Evolutionary conservation across 2,888 invertebrate genomes (phyloP).

Genomic region (Nebria salina): DNA sequence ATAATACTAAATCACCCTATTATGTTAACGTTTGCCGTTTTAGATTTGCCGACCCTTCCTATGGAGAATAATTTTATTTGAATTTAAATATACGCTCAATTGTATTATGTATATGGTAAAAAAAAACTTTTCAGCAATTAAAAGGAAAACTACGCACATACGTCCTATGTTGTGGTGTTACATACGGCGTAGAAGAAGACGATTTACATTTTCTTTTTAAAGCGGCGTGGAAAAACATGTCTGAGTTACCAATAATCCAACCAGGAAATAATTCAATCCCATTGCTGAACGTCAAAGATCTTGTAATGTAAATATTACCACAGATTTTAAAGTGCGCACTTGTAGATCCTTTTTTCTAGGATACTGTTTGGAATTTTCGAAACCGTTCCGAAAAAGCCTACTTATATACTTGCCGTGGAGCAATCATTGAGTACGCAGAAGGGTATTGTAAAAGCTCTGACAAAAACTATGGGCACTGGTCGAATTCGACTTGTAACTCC

Average conservation of each 20-base stretch:
- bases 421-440: slow-evolving; percentile 66
- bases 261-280: slow-evolving; percentile 71
- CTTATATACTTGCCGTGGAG: slow-evolving; percentile 73
- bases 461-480: slow-evolving; percentile 66
- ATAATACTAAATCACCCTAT: not conserved
- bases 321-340: not conserved
- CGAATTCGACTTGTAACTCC: slow-evolving; percentile 66
- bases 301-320: slow-evolving; percentile 62
- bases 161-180: slow-evolving; percentile 70
- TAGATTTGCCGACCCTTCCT: not conserved
- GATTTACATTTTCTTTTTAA: slow-evolving; percentile 73
- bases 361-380: slow-evolving; percentile 57
- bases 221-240: slow-evolving; percentile 72
- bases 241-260: slow-evolving; percentile 68
- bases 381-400: slow-evolving; percentile 66
- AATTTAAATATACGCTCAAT: not conserved
- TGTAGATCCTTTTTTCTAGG: slow-evolving; percentile 47
- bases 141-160: slow-evolving; percentile 60
- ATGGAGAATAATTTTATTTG: not conserved
- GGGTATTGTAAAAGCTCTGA: slow-evolving; percentile 69
- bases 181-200: slow-evolving; percentile 72
- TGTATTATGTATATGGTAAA: not conserved
- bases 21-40: not conserved
- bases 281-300: slow-evolving; percentile 71
- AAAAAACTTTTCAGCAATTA: not conserved